These are phyloP conservation scores for Ceyx cyanopectus DNA, from an alignment of 2,113 vertebrate genomes.

Conservation along the genomic window DNA sequence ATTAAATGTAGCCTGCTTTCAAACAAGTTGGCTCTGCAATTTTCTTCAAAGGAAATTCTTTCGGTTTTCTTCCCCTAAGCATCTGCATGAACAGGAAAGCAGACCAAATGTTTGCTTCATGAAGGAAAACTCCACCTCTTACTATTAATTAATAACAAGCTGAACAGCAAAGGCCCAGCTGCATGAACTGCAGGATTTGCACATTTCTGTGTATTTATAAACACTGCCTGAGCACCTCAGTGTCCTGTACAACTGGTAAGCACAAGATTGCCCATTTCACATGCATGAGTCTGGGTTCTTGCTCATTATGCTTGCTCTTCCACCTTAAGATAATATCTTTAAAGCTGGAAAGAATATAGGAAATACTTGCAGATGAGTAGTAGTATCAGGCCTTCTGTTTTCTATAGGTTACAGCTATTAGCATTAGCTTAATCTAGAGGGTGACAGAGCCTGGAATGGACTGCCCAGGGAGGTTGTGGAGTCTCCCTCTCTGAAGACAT, in stretches of 20 bases:
- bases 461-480: no score
- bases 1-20: background rate
- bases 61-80: background rate
- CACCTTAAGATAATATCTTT: background rate
- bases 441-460: no score
- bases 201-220: background rate
- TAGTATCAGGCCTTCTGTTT: background rate
- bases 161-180: background rate
- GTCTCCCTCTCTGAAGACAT: no score
- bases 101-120: background rate
- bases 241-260: background rate
- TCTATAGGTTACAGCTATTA: background rate
- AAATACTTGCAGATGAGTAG: background rate
- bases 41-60: background rate
- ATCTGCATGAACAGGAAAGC: background rate
- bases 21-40: background rate
- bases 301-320: background rate
- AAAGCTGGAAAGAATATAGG: background rate
- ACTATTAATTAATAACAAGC: background rate
- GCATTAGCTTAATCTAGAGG: background rate
- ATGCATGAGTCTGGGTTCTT: background rate
- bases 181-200: background rate
- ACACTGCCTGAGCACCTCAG: background rate
- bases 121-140: background rate
- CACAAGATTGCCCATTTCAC: background rate